Conservation (phyloP, 1,140 invertebrate genomes). For the Limonius californicus region DNA sequence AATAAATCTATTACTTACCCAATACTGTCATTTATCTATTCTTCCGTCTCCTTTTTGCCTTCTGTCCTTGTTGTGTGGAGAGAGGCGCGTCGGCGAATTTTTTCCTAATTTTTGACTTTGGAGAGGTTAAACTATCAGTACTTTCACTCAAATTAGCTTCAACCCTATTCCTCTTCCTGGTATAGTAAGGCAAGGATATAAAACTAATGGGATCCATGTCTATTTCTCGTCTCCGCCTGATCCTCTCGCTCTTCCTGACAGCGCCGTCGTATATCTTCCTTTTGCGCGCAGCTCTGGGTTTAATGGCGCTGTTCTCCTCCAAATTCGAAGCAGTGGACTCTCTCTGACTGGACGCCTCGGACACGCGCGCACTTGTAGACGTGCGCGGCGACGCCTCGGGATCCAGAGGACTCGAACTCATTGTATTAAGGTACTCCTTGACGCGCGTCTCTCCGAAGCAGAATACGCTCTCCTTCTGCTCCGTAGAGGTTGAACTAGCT, state of each 20-base stretch:
- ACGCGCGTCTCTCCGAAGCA: constrained; percentile 36
- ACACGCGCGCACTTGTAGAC: not conserved
- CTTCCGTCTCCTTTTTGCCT: not conserved
- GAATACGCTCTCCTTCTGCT: constrained; percentile 36
- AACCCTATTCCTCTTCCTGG: constrained; percentile 34
- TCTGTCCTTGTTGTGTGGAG: not conserved
- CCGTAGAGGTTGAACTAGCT: constrained; percentile 11
- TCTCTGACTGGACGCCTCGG: not conserved
- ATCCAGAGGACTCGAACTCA: constrained; percentile 32
- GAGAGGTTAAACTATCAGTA: constrained; percentile 16
- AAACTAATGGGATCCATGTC: constrained; percentile 36
- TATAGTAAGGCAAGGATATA: constrained; percentile 30
- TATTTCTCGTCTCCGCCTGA: constrained; percentile 39
- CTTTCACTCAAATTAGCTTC: constrained; percentile 12
- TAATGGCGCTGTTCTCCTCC: constrained; percentile 20
- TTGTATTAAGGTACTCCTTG: constrained; percentile 37
- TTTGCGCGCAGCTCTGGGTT: not conserved
- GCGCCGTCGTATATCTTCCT: constrained; percentile 36
- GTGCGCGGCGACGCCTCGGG: constrained; percentile 15
- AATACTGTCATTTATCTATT: constrained; percentile 1
- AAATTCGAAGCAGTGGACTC: constrained; percentile 32
- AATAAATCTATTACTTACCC: constrained; percentile 2
- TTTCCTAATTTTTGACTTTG: constrained; percentile 36
- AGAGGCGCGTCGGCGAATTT: no score
- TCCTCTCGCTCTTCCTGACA: constrained; percentile 43